Percentiles rank a stretch among this genome's conserved stretches.
Evolutionary conservation across 2,888 invertebrate species (phyloP).

Genomic region (Dynastes tityus): DNA sequence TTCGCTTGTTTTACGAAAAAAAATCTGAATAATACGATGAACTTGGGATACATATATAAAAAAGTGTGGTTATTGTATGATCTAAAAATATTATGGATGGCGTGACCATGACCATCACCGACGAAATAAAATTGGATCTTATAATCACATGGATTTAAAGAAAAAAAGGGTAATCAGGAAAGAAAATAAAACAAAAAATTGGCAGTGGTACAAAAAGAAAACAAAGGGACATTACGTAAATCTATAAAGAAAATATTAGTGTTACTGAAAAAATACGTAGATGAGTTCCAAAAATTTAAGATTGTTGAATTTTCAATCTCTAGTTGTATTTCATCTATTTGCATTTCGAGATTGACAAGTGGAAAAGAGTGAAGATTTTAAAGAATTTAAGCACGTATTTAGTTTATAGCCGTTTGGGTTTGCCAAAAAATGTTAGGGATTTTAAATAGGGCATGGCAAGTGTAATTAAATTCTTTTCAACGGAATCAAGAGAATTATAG

Average conservation of each 20-base stretch:
- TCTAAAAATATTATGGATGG: too few relatives aligned
- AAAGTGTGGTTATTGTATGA: too few relatives aligned
- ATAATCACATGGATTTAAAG: not conserved
- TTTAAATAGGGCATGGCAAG: not conserved
- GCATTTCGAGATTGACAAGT: not conserved
- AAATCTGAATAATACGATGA: too few relatives aligned
- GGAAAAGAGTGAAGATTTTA: not conserved
- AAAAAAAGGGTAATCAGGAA: too few relatives aligned
- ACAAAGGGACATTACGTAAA: slow-evolving; percentile 19
- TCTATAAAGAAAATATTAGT: not conserved
- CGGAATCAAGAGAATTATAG: not conserved
- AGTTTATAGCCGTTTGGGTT: not conserved
- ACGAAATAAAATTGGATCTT: not conserved
- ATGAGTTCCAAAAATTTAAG: too few relatives aligned
- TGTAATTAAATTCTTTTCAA: slow-evolving; percentile 2
- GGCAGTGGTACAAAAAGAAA: not conserved
- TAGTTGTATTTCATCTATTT: too few relatives aligned
- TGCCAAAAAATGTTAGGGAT: slow-evolving; percentile 2
- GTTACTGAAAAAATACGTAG: too few relatives aligned
- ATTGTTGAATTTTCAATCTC: too few relatives aligned
- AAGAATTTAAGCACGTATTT: not conserved
- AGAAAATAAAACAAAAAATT: slow-evolving; percentile 6
- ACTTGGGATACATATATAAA: too few relatives aligned
- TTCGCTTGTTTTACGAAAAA: too few relatives aligned
- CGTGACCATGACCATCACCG: slow-evolving; percentile 12